These are phyloP conservation scores for Oceanodroma leucorhoa DNA, from an alignment of 2,797 vertebrate genomes.

Conservation along the genomic window DNA sequence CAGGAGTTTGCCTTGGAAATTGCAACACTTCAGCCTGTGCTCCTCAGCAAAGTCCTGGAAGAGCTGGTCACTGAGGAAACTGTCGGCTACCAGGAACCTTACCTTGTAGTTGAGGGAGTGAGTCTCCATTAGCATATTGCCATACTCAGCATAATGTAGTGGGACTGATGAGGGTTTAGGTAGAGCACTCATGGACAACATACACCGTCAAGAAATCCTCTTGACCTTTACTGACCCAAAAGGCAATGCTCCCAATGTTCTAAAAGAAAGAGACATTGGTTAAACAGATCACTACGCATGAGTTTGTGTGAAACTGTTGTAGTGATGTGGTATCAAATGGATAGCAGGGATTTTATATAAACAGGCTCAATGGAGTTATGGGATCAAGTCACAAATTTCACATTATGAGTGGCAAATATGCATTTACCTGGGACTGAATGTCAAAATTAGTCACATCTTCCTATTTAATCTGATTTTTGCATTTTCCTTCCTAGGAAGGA, in stretches of 20 bases:
- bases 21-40: not conserved
- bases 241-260: not conserved
- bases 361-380: rapidly evolving
- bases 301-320: not conserved
- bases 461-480: not conserved
- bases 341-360: not conserved
- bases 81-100: not conserved
- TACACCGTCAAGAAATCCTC: not conserved
- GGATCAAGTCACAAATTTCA: not conserved
- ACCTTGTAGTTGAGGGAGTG: not conserved
- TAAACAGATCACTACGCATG: not conserved
- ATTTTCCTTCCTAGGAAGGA: not conserved
- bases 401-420: not conserved
- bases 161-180: not conserved
- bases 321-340: not conserved
- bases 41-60: not conserved
- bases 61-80: not conserved
- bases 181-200: rapidly evolving
- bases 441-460: not conserved
- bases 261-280: not conserved
- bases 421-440: not conserved
- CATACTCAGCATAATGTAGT: not conserved
- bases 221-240: not conserved
- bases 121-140: not conserved
- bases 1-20: not conserved